phyloP scores from a whole-genome alignment of 2,113 vertebrate species.

The Fukomys damarensis region DNA sequence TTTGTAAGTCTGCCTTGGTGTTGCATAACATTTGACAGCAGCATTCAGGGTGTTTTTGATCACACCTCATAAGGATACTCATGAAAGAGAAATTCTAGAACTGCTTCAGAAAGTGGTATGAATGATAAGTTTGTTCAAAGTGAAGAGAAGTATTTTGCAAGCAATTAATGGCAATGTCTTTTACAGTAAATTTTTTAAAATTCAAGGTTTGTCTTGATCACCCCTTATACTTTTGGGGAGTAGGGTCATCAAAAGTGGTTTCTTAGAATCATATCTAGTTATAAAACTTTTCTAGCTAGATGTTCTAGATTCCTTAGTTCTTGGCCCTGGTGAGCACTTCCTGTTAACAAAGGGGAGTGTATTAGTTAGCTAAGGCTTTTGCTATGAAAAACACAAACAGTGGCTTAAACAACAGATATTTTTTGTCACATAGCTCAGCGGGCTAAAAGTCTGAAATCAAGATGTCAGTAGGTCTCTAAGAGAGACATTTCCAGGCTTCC shows the following conservation, averaged over 20 bases:
- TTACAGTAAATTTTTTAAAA: background rate
- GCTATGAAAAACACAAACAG: background rate
- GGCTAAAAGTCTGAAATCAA: background rate
- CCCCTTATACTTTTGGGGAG: background rate
- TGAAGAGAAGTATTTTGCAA: background rate
- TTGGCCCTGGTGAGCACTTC: background rate
- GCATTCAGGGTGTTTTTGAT: background rate
- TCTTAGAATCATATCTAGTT: background rate
- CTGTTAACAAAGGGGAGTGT: background rate
- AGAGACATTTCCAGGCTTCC: background rate
- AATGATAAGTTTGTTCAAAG: background rate
- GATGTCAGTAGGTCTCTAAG: background rate
- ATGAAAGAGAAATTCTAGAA: background rate
- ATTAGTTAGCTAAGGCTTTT: background rate
- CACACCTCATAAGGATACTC: background rate
- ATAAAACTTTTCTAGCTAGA: background rate
- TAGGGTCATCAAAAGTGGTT: background rate
- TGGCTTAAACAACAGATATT: background rate
- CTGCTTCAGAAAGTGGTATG: background rate
- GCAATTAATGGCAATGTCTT: background rate
- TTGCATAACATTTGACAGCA: background rate
- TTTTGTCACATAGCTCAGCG: background rate
- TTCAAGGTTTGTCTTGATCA: background rate
- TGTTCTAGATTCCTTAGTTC: background rate
- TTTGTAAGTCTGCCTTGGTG: background rate